Percentiles rank a stretch among this genome's conserved stretches.
Conservation (phyloP, 2,888 invertebrate species). For the Neocrepidodera transversa region DNA sequence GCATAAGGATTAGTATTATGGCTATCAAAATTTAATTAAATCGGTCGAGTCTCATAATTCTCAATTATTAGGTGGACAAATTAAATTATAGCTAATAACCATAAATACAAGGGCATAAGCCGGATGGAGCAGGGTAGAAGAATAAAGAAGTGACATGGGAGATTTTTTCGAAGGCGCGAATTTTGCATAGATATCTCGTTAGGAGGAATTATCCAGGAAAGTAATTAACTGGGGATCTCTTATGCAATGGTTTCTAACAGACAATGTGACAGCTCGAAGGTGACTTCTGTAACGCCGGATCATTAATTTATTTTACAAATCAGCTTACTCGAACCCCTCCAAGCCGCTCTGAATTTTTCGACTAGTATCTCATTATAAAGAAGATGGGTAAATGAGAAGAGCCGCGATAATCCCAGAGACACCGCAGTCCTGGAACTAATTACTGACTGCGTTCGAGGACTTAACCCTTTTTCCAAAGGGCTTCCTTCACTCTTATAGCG, state of each 20-base stretch:
- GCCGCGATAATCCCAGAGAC: slow-evolving; percentile 56
- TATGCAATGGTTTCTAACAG: slow-evolving; percentile 55
- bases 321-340: slow-evolving; percentile 59
- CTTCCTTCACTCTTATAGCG: slow-evolving; percentile 36
- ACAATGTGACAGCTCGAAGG: slow-evolving; percentile 60
- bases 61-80: slow-evolving; percentile 25
- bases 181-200: slow-evolving; percentile 61
- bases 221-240: slow-evolving; percentile 59
- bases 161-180: slow-evolving; percentile 43
- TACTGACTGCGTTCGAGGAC: slow-evolving; percentile 49
- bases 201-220: slow-evolving; percentile 57
- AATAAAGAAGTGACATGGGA: slow-evolving; percentile 39
- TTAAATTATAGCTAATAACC: slow-evolving; percentile 32
- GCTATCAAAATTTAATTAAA: slow-evolving; percentile 10
- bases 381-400: slow-evolving; percentile 55
- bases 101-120: slow-evolving; percentile 34
- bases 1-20: not conserved
- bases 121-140: slow-evolving; percentile 25
- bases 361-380: slow-evolving; percentile 55
- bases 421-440: slow-evolving; percentile 55
- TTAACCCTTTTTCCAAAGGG: slow-evolving; percentile 50
- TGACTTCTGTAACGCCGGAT: slow-evolving; percentile 60
- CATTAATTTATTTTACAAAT: slow-evolving; percentile 62
- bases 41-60: slow-evolving; percentile 16
- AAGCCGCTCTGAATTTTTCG: slow-evolving; percentile 57